Percentiles rank a stretch among this genome's conserved stretches.
Conservation (phyloP, 2,797 vertebrate species). For the Danio albolineatus region DNA sequence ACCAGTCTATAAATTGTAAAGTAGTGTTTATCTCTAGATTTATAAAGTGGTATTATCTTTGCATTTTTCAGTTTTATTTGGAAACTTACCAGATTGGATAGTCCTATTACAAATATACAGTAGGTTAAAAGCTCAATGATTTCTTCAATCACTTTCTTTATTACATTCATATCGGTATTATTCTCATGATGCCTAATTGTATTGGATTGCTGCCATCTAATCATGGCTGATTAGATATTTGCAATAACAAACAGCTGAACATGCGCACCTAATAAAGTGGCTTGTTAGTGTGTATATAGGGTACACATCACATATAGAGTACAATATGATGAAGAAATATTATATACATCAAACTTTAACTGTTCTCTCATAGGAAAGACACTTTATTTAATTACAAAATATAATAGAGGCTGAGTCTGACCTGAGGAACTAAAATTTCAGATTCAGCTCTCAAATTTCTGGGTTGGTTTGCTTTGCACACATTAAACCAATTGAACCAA, state of each 20-base stretch:
- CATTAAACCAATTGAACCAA: constrained; percentile 27
- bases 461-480: constrained; percentile 13
- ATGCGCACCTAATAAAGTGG: too few relatives aligned
- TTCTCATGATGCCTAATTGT: not conserved
- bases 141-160: not conserved
- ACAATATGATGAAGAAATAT: not conserved
- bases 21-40: constrained; percentile 6
- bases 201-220: too few relatives aligned
- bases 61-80: not conserved
- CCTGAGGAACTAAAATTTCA: not conserved
- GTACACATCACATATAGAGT: not conserved
- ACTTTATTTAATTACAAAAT: not conserved
- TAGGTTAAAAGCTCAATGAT: not conserved
- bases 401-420: not conserved
- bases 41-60: constrained; percentile 29
- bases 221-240: too few relatives aligned
- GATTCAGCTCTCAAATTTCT: not conserved
- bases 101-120: constrained; percentile 4
- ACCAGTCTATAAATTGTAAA: constrained; percentile 34
- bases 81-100: not conserved
- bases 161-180: not conserved
- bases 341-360: not conserved
- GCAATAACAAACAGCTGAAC: too few relatives aligned
- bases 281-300: not conserved
- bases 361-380: not conserved